Base-by-base conservation (phyloP, 1,140 invertebrate species). In the Euwallacea fornicatus region DNA sequence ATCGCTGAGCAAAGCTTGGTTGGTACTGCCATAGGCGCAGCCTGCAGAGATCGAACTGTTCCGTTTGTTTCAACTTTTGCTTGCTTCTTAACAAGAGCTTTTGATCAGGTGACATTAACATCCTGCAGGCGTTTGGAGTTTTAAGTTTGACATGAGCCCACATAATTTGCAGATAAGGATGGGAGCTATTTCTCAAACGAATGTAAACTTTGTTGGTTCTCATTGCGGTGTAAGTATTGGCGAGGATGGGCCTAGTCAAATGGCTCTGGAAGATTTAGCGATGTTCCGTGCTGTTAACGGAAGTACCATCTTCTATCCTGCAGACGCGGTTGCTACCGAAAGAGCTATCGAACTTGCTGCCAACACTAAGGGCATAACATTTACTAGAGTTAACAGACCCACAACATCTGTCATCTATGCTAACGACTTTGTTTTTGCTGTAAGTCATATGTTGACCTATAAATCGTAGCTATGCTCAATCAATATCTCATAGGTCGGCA, bases 1-100 rank as follows among this genome's bases (percentile, higher is more conserved):
- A 99, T 99, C 80, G 98, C 98, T 64, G 98, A 99, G 83, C 98
- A 99, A 85, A 99, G 98, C 84, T 83, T 98, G 75, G 94, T 98
- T 74, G 97, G 97, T 53, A 95, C 98, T 69, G 97, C 93, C 0
- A 95, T 98, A 76, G 98, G 98, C 42, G 89, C 91, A 43, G 91
- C 92, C 55, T 97, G 94, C 78, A 86, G 97, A 73, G 90, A 94
- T 78, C 87, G 97, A 65, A 91, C 93, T 8, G 88, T 99, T 54
- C 88, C 94, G 7, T 99, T 99, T 81, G 92, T 91, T 7, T 98
- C 96, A 42, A 98, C 98, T 2, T 99, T 99, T 85, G 97, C 97
- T 55, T 93, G 95, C 6, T 99, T 99, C 88, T 95, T 99, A 78
- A 93, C 95, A 0, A 88, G 97, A 78, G 94, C 96, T 58, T 98